Evolutionary conservation across 53 echinoderm and acorn worm genomes (phyloP).

Genomic region (Echinarachnius parma): DNA sequence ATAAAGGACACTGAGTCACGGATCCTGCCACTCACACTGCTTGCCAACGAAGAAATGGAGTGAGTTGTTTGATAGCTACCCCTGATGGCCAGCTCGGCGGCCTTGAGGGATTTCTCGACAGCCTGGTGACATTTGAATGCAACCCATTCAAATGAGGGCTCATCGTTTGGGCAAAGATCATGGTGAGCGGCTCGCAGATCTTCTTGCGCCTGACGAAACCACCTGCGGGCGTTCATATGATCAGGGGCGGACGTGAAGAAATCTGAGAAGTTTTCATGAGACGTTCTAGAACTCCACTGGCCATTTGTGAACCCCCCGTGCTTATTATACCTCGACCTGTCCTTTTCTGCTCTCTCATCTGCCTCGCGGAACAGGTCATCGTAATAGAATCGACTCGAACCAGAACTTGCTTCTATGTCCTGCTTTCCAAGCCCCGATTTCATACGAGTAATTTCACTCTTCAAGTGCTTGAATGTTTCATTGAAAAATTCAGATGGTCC

Average conservation of each 20-base stretch:
- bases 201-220: slow-evolving; percentile 31
- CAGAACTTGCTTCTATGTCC: not conserved
- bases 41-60: not conserved
- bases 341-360: slow-evolving; percentile 11
- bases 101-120: slow-evolving; percentile 46
- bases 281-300: no score
- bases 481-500: slow-evolving; percentile 21
- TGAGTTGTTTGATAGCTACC: not conserved
- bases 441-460: slow-evolving; percentile 32
- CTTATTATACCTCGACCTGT: not conserved
- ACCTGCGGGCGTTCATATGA: slow-evolving; percentile 24
- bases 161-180: slow-evolving; percentile 23
- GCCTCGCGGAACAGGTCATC: slow-evolving; percentile 5
- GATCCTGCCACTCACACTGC: not conserved
- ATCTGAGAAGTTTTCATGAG: not conserved
- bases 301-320: slow-evolving; percentile 1
- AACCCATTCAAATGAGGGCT: slow-evolving; percentile 41
- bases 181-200: slow-evolving; percentile 24
- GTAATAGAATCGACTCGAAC: no score
- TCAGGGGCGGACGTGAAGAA: slow-evolving; percentile 19
- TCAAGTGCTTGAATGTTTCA: slow-evolving; percentile 52
- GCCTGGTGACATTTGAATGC: slow-evolving; percentile 35
- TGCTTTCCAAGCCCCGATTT: slow-evolving; percentile 9
- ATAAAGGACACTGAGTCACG: not conserved
- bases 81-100: slow-evolving; percentile 33